Percentiles rank a stretch among this genome's conserved stretches.
Evolutionary conservation across 1,140 invertebrate genomes (phyloP).

Genomic region (Diploscapter pachys): DNA sequence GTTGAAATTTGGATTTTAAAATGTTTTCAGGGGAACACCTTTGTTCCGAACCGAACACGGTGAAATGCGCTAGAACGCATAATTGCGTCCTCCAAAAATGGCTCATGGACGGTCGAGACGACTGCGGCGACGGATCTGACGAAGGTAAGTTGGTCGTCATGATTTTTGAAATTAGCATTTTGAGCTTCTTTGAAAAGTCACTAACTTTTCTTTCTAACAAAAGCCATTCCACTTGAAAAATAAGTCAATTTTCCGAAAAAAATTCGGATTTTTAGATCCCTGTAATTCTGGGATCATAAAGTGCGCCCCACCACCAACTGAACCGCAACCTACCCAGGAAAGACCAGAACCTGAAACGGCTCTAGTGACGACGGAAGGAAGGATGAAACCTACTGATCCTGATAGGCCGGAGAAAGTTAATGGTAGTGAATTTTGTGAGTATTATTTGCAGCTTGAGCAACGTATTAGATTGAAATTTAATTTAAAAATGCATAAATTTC

Average conservation of each 20-base stretch:
- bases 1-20: background rate
- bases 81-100: conserved; percentile 27
- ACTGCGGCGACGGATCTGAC: conserved; percentile 31
- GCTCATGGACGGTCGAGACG: conserved; percentile 28
- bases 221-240: background rate
- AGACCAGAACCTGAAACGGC: background rate
- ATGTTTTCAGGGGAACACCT: conserved; percentile 23
- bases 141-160: conserved; percentile 8
- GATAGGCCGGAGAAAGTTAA: background rate
- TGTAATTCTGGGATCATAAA: conserved; percentile 13
- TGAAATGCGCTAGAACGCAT: conserved; percentile 22
- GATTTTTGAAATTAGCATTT: background rate
- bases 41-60: conserved; percentile 13
- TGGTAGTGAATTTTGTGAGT: conserved; percentile 5
- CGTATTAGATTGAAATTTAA: background rate
- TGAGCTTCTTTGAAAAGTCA: background rate
- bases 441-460: background rate
- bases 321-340: background rate
- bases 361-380: background rate
- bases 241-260: background rate
- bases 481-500: background rate
- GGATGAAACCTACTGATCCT: conserved; percentile 11
- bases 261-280: conserved; percentile 1
- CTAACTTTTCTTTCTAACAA: background rate
- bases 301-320: conserved; percentile 2